These are phyloP conservation scores for Cassiopea andromeda DNA, from an alignment of 30 jellyfish, hydroid and myxozoan species.

Conservation along the genomic window DNA sequence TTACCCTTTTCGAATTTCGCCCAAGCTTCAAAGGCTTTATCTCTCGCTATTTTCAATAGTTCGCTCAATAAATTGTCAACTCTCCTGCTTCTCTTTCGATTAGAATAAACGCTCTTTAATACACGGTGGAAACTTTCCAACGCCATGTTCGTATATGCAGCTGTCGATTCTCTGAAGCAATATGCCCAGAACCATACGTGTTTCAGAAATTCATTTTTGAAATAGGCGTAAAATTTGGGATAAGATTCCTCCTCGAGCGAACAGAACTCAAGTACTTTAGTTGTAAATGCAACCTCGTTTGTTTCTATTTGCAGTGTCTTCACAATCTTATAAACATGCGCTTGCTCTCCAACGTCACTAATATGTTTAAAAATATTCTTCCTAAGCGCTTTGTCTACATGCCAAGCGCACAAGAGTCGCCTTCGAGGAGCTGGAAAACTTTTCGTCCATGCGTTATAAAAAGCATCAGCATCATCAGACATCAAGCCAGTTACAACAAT, in stretches of 20 bases:
- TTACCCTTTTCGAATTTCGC: slow-evolving; percentile 58
- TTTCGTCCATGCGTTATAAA: slow-evolving; percentile 42
- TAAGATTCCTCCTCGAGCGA: slow-evolving; percentile 14
- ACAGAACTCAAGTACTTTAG: slow-evolving; percentile 36
- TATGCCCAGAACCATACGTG: slow-evolving; percentile 48
- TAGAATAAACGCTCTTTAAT: slow-evolving; percentile 30
- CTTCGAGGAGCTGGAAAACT: slow-evolving; percentile 22
- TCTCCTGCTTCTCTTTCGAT: slow-evolving; percentile 45
- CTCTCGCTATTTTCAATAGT: slow-evolving; percentile 57
- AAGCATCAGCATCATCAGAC: slow-evolving; percentile 70
- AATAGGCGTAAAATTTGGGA: slow-evolving; percentile 32
- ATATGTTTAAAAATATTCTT: slow-evolving; percentile 12
- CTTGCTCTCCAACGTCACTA: slow-evolving; percentile 3
- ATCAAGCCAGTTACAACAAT: slow-evolving; percentile 36
- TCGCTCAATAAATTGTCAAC: slow-evolving; percentile 40
- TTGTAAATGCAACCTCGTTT: slow-evolving; percentile 11
- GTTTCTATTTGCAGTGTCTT: slow-evolving; percentile 43
- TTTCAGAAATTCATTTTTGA: slow-evolving; percentile 34
- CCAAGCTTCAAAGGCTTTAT: slow-evolving; percentile 68
- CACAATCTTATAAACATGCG: slow-evolving; percentile 2
- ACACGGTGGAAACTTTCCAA: slow-evolving; percentile 60
- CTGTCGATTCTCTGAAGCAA: slow-evolving; percentile 54
- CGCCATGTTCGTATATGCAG: slow-evolving; percentile 60
- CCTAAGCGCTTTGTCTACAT: slow-evolving; percentile 55
- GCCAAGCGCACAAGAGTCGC: slow-evolving; percentile 65